Evolutionary conservation across 2,888 invertebrate species (phyloP).

Genomic region (Liopterus haemorrhoidalis): DNA sequence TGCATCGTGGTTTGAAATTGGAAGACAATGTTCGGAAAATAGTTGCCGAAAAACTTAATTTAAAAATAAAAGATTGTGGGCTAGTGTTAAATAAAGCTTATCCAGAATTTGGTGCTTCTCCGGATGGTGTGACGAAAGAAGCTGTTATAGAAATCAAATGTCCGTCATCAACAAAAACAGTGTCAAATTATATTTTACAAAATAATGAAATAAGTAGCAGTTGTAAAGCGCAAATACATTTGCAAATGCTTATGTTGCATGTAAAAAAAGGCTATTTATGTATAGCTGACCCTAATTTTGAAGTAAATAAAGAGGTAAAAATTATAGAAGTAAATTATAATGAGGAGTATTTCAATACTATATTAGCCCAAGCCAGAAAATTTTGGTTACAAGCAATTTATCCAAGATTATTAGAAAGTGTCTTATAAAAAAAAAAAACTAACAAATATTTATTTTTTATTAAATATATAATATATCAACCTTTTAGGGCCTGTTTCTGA

Average conservation of each 20-base stretch:
- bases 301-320: constrained; percentile 18
- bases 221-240: constrained; percentile 28
- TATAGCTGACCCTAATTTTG: constrained; percentile 26
- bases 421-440: constrained; percentile 4
- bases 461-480: constrained; percentile 9
- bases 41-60: constrained; percentile 1
- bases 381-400: constrained; percentile 13
- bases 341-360: constrained; percentile 16
- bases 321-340: constrained; percentile 20
- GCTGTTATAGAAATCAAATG: constrained; percentile 28
- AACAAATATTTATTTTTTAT: constrained; percentile 2
- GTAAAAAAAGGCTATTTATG: constrained; percentile 24
- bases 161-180: constrained; percentile 18
- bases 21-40: constrained; percentile 9
- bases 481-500: too few relatives aligned
- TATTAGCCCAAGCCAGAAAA: too few relatives aligned
- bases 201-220: constrained; percentile 18
- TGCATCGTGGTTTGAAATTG: constrained; percentile 9
- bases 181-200: constrained; percentile 2
- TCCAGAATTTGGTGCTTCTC: constrained; percentile 23
- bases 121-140: constrained; percentile 16
- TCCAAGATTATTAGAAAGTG: too few relatives aligned
- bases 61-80: constrained; percentile 12
- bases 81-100: not conserved
- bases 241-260: constrained; percentile 27